A percentile compares a stretch with the other conserved stretches of the same genome.
Conservation (phyloP, 2,113 vertebrate species). For the Lichenostomus cassidix region DNA sequence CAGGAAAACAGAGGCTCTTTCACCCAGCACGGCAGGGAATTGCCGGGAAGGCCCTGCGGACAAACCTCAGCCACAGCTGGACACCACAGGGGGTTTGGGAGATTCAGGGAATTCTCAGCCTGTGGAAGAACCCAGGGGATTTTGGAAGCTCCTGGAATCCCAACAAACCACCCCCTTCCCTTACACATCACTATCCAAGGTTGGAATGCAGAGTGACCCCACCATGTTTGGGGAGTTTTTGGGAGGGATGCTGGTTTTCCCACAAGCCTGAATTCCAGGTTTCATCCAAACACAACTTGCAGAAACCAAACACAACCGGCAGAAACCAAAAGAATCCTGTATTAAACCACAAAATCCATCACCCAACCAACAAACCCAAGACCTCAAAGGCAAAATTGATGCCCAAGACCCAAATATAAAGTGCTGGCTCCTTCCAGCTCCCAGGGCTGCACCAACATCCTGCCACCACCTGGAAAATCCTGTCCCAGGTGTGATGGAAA, state of each 20-base stretch:
- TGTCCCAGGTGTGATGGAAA: rapidly evolving
- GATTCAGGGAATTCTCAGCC: not conserved
- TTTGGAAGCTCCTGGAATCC: not conserved
- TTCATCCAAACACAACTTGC: not conserved
- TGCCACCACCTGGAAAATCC: rapidly evolving
- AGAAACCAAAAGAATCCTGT: not conserved
- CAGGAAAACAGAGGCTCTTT: not conserved
- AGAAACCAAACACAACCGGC: not conserved
- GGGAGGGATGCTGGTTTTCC: not conserved
- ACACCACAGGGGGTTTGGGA: not conserved
- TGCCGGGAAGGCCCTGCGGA: not conserved
- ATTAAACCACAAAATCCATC: not conserved
- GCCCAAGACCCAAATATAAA: not conserved
- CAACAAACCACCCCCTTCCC: rapidly evolving
- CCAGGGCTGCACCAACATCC: not conserved
- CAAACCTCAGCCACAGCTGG: not conserved
- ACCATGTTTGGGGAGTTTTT: rapidly evolving
- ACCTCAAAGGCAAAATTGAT: not conserved
- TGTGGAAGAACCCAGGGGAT: not conserved
- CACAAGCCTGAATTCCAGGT: not conserved
- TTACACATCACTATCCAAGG: rapidly evolving
- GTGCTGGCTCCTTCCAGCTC: not conserved
- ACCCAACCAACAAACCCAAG: not conserved
- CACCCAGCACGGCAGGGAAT: not conserved
- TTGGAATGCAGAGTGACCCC: not conserved